Conservation (phyloP, 2,113 vertebrate species). For the Lagopus muta region DNA sequence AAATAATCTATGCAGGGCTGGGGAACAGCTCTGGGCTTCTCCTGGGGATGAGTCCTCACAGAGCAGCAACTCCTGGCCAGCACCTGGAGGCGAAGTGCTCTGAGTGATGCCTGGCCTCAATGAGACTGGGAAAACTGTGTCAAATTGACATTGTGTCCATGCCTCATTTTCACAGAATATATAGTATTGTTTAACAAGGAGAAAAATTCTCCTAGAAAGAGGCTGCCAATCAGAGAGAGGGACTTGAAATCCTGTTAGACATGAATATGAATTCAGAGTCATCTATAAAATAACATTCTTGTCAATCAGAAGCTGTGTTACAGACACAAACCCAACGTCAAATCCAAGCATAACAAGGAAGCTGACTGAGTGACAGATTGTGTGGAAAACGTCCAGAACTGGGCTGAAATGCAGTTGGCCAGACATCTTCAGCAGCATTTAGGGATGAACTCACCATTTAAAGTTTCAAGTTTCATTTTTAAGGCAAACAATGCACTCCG, state of each 20-base stretch:
- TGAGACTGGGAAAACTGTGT: not conserved
- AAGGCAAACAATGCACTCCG: not conserved
- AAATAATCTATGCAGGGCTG: not conserved
- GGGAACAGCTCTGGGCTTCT: not conserved
- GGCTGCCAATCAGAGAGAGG: not conserved
- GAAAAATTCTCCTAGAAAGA: not conserved
- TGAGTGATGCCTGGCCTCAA: rapidly evolving
- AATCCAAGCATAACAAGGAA: not conserved
- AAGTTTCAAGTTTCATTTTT: not conserved
- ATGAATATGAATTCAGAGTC: not conserved
- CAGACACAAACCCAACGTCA: slow-evolving; percentile 5
- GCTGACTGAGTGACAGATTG: not conserved
- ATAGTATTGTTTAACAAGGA: not conserved
- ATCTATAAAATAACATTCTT: not conserved
- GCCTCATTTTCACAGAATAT: not conserved
- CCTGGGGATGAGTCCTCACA: not conserved
- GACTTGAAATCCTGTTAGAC: not conserved
- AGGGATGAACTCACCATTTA: slow-evolving; percentile 2
- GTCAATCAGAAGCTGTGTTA: not conserved
- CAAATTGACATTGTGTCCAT: not conserved
- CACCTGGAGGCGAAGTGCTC: not conserved
- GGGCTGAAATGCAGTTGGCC: not conserved
- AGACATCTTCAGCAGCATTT: not conserved
- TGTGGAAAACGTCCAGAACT: not conserved
- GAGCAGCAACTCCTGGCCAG: not conserved